Evolutionary conservation across 2,797 vertebrate genomes (phyloP).

Genomic region (Trichosurus vulpecula): DNA sequence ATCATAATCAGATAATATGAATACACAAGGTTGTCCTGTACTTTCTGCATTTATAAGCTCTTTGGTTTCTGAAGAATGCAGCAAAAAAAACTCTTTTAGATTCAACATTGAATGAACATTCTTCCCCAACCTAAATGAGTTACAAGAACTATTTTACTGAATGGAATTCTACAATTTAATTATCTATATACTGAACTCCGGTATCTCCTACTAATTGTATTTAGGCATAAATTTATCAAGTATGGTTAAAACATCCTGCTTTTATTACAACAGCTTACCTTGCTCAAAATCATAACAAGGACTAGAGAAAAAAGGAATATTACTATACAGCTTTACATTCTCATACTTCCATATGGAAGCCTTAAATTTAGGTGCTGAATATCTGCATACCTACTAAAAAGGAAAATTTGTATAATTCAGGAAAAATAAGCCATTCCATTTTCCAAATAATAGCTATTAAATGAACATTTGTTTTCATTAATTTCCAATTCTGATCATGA

Average conservation of each 20-base stretch:
- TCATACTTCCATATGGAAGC: slow-evolving; percentile 21
- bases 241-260: background rate
- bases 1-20: background rate
- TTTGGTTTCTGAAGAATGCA: background rate
- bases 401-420: slow-evolving; percentile 34
- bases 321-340: slow-evolving; percentile 40
- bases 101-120: slow-evolving; percentile 10
- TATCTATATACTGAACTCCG: background rate
- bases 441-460: slow-evolving; percentile 13
- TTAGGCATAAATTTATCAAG: slow-evolving; percentile 11
- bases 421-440: slow-evolving; percentile 12
- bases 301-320: slow-evolving; percentile 32
- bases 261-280: slow-evolving; percentile 8
- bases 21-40: background rate
- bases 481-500: slow-evolving; percentile 38
- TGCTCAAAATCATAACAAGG: slow-evolving; percentile 34
- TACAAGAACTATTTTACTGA: slow-evolving; percentile 15
- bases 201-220: background rate
- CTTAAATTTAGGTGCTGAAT: slow-evolving; percentile 37
- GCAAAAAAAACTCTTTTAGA: slow-evolving; percentile 35
- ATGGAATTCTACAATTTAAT: background rate
- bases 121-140: background rate
- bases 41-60: slow-evolving; percentile 1
- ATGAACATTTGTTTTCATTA: slow-evolving; percentile 1
- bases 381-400: background rate